Evolutionary conservation across 1,140 invertebrate genomes (phyloP).

Genomic region (Drosophila oshimai): DNA sequence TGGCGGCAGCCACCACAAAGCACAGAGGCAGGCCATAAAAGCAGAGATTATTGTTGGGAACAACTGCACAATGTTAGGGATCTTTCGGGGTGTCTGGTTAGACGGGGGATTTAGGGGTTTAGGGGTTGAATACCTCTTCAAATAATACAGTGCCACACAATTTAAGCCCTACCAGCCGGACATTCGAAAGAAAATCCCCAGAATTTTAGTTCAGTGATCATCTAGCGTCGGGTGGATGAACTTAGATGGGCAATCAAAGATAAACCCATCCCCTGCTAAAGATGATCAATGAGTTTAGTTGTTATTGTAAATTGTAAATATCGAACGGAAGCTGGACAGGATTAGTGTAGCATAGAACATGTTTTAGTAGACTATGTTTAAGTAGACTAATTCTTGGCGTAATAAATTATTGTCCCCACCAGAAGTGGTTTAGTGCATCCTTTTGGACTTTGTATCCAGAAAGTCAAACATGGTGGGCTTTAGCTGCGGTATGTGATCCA

Average conservation of each 20-base stretch:
- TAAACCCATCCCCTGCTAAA: too few relatives aligned
- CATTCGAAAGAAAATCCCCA: not conserved
- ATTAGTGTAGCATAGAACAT: conserved; percentile 53
- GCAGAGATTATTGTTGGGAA: conserved; percentile 61
- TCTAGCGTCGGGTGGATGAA: not conserved
- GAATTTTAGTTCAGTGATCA: conserved; percentile 16
- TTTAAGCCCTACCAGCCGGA: conserved; percentile 8
- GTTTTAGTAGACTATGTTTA: conserved; percentile 44
- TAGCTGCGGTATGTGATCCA: conserved; percentile 14
- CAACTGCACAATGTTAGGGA: conserved; percentile 19
- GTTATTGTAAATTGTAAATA: conserved; percentile 57
- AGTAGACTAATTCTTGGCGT: conserved; percentile 73
- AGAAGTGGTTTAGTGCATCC: not conserved
- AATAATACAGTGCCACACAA: conserved; percentile 14
- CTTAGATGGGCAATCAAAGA: not conserved
- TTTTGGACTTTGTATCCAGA: not conserved
- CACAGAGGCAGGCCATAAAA: conserved; percentile 77
- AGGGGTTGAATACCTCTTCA: not conserved
- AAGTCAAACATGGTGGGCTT: conserved; percentile 16
- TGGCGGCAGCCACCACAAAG: conserved; percentile 32
- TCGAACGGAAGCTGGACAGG: conserved; percentile 31
- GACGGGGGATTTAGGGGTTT: not conserved
- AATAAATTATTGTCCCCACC: conserved; percentile 69
- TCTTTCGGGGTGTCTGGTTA: not conserved
- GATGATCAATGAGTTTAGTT: conserved; percentile 29